A percentile compares a stretch with the other conserved stretches of the same genome.
Evolutionary conservation across 2,113 vertebrate genomes (phyloP).

Genomic region (Oenanthe melanoleuca): DNA sequence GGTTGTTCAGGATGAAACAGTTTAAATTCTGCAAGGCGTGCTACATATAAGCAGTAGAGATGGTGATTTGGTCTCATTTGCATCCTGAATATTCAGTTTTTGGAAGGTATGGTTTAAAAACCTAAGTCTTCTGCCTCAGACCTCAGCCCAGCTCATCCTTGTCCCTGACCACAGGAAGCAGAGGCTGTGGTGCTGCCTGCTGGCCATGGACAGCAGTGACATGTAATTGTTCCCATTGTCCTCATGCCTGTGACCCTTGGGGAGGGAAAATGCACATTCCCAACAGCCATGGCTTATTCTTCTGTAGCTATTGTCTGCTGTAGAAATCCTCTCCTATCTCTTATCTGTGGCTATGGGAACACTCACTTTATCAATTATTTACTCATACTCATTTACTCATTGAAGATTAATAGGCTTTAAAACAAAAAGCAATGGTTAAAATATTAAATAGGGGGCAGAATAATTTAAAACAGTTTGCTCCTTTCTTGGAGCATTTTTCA

Average conservation of each 20-base stretch:
- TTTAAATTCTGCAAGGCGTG: background rate
- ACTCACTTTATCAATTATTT: background rate
- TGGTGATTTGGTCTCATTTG: background rate
- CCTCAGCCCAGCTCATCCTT: background rate
- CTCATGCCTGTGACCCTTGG: background rate
- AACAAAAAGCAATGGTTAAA: background rate
- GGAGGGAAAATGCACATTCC: background rate
- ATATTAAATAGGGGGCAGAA: background rate
- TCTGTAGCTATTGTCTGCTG: background rate
- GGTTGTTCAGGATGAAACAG: background rate
- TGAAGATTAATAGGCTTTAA: background rate
- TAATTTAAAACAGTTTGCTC: background rate
- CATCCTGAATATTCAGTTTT: background rate
- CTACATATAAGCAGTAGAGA: background rate
- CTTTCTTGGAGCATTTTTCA: background rate
- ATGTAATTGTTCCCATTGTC: background rate
- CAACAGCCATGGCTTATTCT: background rate
- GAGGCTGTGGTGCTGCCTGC: conserved; percentile 43
- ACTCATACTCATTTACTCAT: background rate
- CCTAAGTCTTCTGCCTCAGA: background rate
- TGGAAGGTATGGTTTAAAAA: background rate
- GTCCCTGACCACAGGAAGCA: background rate
- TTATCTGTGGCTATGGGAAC: background rate
- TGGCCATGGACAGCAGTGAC: background rate
- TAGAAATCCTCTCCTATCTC: background rate